Evolutionary conservation across 2,797 vertebrate genomes (phyloP).

Genomic region (Macropus fuliginosus): DNA sequence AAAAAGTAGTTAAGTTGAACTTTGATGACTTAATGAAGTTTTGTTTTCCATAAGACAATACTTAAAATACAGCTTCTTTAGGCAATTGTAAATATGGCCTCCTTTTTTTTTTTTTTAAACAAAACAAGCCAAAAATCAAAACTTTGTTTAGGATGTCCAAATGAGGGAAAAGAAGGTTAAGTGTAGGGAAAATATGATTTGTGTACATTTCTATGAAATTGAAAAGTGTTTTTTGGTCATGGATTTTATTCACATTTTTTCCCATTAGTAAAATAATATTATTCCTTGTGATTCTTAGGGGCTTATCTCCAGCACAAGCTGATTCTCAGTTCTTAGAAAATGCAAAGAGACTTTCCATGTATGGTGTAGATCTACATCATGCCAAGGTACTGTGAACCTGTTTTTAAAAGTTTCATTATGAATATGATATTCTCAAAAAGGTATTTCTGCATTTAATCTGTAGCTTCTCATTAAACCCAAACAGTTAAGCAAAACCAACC

Average conservation of each 20-base stretch:
- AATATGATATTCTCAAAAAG: background rate
- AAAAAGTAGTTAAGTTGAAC: background rate
- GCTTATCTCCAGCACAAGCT: constrained; percentile 96
- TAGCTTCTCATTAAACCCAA: background rate
- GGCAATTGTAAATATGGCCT: background rate
- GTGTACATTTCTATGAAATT: background rate
- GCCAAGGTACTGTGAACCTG: constrained; percentile 91
- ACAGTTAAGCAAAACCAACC: background rate
- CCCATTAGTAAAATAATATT: constrained; percentile 60
- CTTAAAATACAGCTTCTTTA: background rate
- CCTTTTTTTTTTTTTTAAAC: background rate
- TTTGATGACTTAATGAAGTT: background rate
- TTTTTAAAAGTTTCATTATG: background rate
- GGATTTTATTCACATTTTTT: constrained; percentile 1
- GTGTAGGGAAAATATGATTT: background rate
- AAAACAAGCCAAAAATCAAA: background rate
- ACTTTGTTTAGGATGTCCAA: background rate
- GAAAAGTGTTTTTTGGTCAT: background rate
- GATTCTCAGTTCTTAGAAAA: constrained; percentile 97
- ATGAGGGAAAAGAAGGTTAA: background rate
- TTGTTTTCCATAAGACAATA: constrained; percentile 3
- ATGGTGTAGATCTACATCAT: constrained; percentile 97
- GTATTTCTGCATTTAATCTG: background rate
- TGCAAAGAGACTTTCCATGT: constrained; percentile 99
- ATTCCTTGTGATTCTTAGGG: constrained; percentile 86